Conservation (phyloP, 1,140 invertebrate species). For the Papilio xuthus region DNA sequence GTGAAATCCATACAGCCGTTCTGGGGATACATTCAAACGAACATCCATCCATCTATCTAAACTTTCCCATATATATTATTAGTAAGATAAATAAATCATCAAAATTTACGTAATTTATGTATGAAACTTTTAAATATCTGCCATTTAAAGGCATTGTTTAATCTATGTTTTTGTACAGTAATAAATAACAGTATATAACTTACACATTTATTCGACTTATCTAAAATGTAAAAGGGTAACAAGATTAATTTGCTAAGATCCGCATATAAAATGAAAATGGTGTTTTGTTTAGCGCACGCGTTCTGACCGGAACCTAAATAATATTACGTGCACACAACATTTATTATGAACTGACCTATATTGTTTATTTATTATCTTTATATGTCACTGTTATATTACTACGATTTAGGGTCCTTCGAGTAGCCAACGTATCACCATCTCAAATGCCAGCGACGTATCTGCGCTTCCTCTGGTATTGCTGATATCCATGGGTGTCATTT, state of each 20-base stretch:
- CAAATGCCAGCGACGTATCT: too few relatives aligned
- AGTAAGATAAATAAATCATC: too few relatives aligned
- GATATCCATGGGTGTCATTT: too few relatives aligned
- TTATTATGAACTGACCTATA: slow-evolving; percentile 10
- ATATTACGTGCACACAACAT: neutral
- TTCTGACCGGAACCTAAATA: slow-evolving; percentile 15
- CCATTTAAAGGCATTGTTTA: neutral
- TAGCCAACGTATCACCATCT: too few relatives aligned
- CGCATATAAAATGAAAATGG: slow-evolving; percentile 23
- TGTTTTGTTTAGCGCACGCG: neutral
- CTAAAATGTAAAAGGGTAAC: slow-evolving; percentile 25
- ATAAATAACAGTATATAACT: slow-evolving; percentile 5
- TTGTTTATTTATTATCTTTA: neutral
- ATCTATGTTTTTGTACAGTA: neutral
- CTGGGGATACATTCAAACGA: too few relatives aligned
- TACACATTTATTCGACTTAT: slow-evolving; percentile 5
- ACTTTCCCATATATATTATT: too few relatives aligned
- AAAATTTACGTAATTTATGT: too few relatives aligned
- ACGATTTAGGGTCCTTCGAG: too few relatives aligned
- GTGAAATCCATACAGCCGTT: too few relatives aligned
- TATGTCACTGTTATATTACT: neutral
- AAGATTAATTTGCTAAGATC: slow-evolving; percentile 27
- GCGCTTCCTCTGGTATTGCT: too few relatives aligned
- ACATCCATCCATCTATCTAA: too few relatives aligned
- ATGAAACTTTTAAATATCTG: neutral